Evolutionary conservation across 2,113 vertebrate species (phyloP).

Genomic region (Pleuronectes platessa): DNA sequence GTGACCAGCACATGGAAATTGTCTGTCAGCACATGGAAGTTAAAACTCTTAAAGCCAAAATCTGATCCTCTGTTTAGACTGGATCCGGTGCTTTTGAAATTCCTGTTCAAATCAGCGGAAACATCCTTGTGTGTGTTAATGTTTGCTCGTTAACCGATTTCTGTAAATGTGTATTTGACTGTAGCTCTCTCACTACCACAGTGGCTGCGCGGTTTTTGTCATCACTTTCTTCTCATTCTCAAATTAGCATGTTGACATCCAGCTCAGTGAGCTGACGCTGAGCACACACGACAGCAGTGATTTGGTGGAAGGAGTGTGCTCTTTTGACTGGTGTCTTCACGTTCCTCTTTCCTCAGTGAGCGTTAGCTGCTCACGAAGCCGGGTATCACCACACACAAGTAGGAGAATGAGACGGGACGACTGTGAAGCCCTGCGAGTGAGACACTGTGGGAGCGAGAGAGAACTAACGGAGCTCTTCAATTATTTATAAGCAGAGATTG

Average conservation of each 20-base stretch:
- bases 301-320: slow-evolving; percentile 1
- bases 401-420: slow-evolving; percentile 44
- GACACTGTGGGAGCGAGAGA: slow-evolving; percentile 55
- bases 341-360: slow-evolving; percentile 31
- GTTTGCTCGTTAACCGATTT: background rate
- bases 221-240: background rate
- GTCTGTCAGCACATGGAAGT: background rate
- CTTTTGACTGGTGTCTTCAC: slow-evolving; percentile 18
- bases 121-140: background rate
- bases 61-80: background rate
- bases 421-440: slow-evolving; percentile 47
- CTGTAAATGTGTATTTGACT: background rate
- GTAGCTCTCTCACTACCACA: background rate
- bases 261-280: background rate
- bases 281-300: background rate
- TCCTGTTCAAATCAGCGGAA: background rate
- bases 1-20: too few species aligned
- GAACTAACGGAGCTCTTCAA: slow-evolving; percentile 63
- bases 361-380: slow-evolving; percentile 51
- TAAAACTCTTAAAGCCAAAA: background rate
- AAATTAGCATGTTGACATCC: background rate
- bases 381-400: slow-evolving; percentile 53
- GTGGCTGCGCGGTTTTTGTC: background rate
- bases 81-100: background rate
- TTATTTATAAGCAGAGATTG: slow-evolving; percentile 77